A percentile compares a stretch with the other conserved stretches of the same genome.
Conservation (phyloP, 2,888 invertebrate genomes). For the Mesochorus sp. region DNA sequence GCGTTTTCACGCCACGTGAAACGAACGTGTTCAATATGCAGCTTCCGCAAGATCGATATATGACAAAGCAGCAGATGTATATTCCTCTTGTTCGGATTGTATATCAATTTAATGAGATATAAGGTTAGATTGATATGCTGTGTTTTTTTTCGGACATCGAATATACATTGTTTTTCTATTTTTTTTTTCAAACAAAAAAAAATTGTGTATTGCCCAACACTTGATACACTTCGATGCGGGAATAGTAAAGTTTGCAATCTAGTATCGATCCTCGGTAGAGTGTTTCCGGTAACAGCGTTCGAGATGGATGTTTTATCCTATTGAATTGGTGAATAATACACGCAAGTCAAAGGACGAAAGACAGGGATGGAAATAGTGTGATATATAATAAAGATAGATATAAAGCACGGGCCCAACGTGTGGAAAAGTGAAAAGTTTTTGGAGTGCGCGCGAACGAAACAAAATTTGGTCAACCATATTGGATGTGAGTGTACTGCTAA, state of each 20-base stretch:
- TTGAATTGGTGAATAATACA: neutral
- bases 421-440: constrained; percentile 50
- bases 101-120: too few relatives aligned
- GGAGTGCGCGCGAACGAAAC: constrained; percentile 10
- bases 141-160: too few relatives aligned
- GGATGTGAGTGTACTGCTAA: constrained; percentile 20
- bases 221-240: neutral
- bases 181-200: too few relatives aligned
- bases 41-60: constrained; percentile 6
- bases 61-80: too few relatives aligned
- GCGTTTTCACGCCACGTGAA: too few relatives aligned
- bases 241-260: neutral
- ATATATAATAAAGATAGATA: too few relatives aligned
- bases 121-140: too few relatives aligned
- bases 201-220: neutral
- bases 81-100: too few relatives aligned
- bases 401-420: neutral
- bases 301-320: constrained; percentile 2
- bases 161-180: neutral
- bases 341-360: neutral
- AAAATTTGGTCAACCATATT: constrained; percentile 34
- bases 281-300: neutral
- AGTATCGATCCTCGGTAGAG: constrained; percentile 3
- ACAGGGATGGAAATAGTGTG: constrained; percentile 19
- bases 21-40: neutral